Percentiles rank a stretch among this genome's conserved stretches.
Conservation (phyloP, 2,888 invertebrate genomes). For the Drosophila maculinotata region DNA sequence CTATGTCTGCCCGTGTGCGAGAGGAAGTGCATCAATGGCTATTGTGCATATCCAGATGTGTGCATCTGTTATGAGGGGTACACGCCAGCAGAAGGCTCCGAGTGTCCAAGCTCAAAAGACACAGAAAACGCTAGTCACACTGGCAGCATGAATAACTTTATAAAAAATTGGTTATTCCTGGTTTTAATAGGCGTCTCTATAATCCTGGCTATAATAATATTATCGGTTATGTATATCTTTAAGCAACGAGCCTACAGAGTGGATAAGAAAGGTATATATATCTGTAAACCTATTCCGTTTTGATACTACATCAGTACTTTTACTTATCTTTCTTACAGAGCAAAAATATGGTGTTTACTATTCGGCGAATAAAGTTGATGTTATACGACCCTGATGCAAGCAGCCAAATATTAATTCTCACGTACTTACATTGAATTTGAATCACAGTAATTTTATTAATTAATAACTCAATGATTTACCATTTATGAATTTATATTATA, state of each 20-base stretch:
- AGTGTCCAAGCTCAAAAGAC: slow-evolving; percentile 13
- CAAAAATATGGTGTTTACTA: slow-evolving; percentile 53
- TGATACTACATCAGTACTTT: no score
- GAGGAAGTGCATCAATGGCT: slow-evolving; percentile 43
- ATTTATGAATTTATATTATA: no score
- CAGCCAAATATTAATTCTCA: not conserved
- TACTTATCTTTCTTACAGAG: slow-evolving; percentile 37
- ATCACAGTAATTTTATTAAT: not conserved
- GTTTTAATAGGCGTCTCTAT: slow-evolving; percentile 13
- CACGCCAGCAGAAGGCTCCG: slow-evolving; percentile 20
- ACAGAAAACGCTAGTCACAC: slow-evolving; percentile 1
- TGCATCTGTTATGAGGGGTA: slow-evolving; percentile 48
- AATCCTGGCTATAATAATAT: slow-evolving; percentile 40
- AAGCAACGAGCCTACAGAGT: slow-evolving; percentile 47
- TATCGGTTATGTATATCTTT: slow-evolving; percentile 37
- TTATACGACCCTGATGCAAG: slow-evolving; percentile 49
- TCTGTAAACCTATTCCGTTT: no score
- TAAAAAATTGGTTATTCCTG: slow-evolving; percentile 29
- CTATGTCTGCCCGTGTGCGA: slow-evolving; percentile 56
- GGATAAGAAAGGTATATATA: slow-evolving; percentile 48
- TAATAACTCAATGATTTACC: no score
- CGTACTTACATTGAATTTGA: not conserved
- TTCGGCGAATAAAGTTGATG: slow-evolving; percentile 47
- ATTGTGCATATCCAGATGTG: slow-evolving; percentile 44
- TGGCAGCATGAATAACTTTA: slow-evolving; percentile 1